A percentile compares a stretch with the other conserved stretches of the same genome.
phyloP scores from a whole-genome alignment of 2,113 vertebrate species.

The Lepisosteus oculatus region DNA sequence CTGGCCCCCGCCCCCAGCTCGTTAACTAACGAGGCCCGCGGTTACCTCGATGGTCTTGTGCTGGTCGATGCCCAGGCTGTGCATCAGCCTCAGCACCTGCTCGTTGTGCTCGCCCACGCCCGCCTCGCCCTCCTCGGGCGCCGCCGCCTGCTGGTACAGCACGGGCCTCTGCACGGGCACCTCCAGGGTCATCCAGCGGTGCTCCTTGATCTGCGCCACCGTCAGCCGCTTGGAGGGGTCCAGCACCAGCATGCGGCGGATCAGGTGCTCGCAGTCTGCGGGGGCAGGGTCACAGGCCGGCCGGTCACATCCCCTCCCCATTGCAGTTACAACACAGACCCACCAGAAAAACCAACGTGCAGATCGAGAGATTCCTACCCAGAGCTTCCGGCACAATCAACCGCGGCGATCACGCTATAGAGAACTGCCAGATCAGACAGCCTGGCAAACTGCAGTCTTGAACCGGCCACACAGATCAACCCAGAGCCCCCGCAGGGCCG shows the following conservation, averaged over 20 bases:
- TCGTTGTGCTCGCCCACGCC: constrained; percentile 88
- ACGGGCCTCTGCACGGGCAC: constrained; percentile 83
- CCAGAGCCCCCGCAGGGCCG: too few species aligned
- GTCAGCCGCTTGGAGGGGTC: constrained; percentile 90
- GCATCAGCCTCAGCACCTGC: constrained; percentile 93
- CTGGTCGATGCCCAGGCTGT: constrained; percentile 96
- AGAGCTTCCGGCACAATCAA: too few species aligned
- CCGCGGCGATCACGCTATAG: too few species aligned
- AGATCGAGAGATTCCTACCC: too few species aligned
- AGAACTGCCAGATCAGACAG: too few species aligned
- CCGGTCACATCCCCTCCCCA: neutral
- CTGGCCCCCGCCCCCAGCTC: too few species aligned
- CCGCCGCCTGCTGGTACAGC: constrained; percentile 73
- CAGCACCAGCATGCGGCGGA: constrained; percentile 93
- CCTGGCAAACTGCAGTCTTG: too few species aligned
- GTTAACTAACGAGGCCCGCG: too few species aligned
- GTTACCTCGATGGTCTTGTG: constrained; percentile 96
- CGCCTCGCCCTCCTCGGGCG: constrained; percentile 66
- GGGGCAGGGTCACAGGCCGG: neutral
- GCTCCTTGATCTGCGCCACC: constrained; percentile 93
- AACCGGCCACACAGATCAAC: too few species aligned
- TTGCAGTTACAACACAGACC: neutral
- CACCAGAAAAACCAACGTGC: too few species aligned
- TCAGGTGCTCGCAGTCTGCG: constrained; percentile 94
- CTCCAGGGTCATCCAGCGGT: constrained; percentile 94